Conservation (phyloP, 2,113 vertebrate species). For the Phasianus colchicus region DNA sequence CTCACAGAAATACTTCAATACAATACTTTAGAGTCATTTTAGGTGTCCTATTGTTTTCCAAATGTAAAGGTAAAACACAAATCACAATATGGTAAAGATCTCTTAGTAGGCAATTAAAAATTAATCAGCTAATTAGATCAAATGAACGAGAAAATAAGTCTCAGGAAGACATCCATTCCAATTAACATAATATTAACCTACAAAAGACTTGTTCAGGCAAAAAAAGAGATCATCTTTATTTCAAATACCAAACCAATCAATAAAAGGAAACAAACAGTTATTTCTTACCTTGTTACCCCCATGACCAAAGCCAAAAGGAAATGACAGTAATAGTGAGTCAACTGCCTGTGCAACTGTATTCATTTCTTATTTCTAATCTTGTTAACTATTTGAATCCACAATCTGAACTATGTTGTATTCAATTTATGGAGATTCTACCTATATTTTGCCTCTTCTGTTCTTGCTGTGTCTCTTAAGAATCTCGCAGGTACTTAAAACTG, state of each 20-base stretch:
- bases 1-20: background rate
- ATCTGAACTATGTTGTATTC: background rate
- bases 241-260: constrained; percentile 42
- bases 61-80: constrained; percentile 52
- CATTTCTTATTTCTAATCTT: constrained; percentile 50
- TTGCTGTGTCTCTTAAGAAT: background rate
- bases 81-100: constrained; percentile 52
- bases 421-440: background rate
- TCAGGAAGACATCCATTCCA: constrained; percentile 58
- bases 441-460: background rate
- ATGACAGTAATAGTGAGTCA: constrained; percentile 39
- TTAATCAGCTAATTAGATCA: constrained; percentile 63
- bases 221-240: constrained; percentile 7
- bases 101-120: constrained; percentile 65
- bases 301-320: constrained; percentile 62
- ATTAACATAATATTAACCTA: constrained; percentile 64
- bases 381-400: constrained; percentile 28
- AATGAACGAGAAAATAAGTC: constrained; percentile 61
- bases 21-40: constrained; percentile 13
- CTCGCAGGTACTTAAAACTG: background rate
- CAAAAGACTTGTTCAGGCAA: constrained; percentile 39
- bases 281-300: constrained; percentile 67
- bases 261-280: constrained; percentile 58
- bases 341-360: constrained; percentile 11
- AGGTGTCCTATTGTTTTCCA: constrained; percentile 25